Base-by-base conservation (phyloP, 2,113 vertebrate genomes). In the Lamprotornis superbus region DNA sequence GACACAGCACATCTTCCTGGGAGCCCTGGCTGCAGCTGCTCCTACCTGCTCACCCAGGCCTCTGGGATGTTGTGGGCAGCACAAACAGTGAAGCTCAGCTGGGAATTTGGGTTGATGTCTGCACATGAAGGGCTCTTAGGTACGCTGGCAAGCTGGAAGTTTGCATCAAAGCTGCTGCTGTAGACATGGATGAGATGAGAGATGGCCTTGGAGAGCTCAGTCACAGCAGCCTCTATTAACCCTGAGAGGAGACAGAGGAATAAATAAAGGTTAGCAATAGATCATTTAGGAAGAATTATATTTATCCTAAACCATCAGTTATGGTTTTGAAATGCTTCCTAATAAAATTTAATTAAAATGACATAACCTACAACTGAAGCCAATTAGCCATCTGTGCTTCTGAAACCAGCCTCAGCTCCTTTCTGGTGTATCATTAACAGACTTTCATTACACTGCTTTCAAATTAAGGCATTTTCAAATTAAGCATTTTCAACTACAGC, bases 31-130 rank as follows among this genome's bases (percentile, higher is more conserved):
- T 70, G 25, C 9, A n/a, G 30, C 12, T 57, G 31, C 24, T 71
- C 97, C 94, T 73, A 98, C 98, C 97, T 97, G 73, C 50, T 83
- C 40, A 93, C 50, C 98, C 98, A 98, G 13, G 65, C 63, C 81
- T 97, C 97, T 63, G 98, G 97, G 68, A 98, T 94, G 57, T 97
- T 98, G 75, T 98, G 98, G 40, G 93, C 96, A 55, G 97, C 96
- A 59, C 79, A 97, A 35, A 98, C 83, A 18, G 90, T 98, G 90
- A 98, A 98, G 92, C 85, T 97, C 28, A 98, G 91, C 83, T 97
- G 95, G 33, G 93, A 93, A 46, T 88, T 85, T 1, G 64, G 70
- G 21, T 49, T 92, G 35, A 83, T 40, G 44, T 87, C 77, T n/a
- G 28, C 5, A 35, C 27, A 31, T 2, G 44, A 76, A 65, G 76